Evolutionary conservation across 2,888 invertebrate species (phyloP).

Genomic region (Sussaba pulchella): DNA sequence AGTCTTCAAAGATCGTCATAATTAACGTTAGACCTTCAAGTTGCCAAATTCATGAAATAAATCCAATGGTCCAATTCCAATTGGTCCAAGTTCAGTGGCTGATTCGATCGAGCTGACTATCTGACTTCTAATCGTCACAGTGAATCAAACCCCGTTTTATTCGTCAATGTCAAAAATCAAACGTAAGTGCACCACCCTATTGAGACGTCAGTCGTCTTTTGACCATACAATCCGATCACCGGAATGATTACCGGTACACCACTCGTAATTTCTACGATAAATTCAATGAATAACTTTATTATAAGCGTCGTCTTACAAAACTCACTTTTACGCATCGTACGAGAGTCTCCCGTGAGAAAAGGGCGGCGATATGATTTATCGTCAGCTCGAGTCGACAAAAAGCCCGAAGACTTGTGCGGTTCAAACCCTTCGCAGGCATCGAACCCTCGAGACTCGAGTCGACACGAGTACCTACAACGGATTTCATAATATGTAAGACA

Average conservation of each 20-base stretch:
- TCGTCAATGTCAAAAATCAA: constrained; percentile 16
- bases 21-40: too few species aligned
- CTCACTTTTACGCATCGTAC: constrained; percentile 39
- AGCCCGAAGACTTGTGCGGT: constrained; percentile 11
- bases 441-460: constrained; percentile 71
- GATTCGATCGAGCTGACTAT: constrained; percentile 3
- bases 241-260: constrained; percentile 7
- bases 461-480: constrained; percentile 74
- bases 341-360: constrained; percentile 59
- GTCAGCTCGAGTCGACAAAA: constrained; percentile 43
- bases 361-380: constrained; percentile 56
- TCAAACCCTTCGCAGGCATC: constrained; percentile 31
- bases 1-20: too few species aligned
- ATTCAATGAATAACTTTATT: constrained; percentile 42
- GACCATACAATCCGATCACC: constrained; percentile 5
- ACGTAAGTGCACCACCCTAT: not conserved
- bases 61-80: not conserved
- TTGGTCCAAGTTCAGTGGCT: not conserved
- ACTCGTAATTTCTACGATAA: constrained; percentile 16
- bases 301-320: constrained; percentile 38
- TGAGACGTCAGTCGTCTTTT: constrained; percentile 26
- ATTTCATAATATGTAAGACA: constrained; percentile 81
- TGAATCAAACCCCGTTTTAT: not conserved
- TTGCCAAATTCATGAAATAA: too few species aligned
- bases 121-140: constrained; percentile 21